Evolutionary conservation across 2,113 vertebrate genomes (phyloP).

Genomic region (Apistogramma diplotaenia): DNA sequence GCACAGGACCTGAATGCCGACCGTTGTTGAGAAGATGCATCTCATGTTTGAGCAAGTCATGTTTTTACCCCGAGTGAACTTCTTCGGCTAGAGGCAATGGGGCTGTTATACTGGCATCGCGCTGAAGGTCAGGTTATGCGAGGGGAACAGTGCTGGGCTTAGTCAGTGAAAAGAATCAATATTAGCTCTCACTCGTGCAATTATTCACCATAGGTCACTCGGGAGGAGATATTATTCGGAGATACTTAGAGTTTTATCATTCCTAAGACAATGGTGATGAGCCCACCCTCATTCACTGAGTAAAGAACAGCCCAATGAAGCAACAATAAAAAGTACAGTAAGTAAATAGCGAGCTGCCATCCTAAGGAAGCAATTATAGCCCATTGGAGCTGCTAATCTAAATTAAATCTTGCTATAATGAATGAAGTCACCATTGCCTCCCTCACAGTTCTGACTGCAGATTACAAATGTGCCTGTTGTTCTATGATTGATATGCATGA

Average conservation of each 20-base stretch:
- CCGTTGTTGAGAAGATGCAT: slow-evolving; percentile 21
- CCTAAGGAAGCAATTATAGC: slow-evolving; percentile 63
- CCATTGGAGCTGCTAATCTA: slow-evolving; percentile 68
- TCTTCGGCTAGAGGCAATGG: neutral
- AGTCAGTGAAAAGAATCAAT: slow-evolving; percentile 44
- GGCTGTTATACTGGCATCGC: neutral
- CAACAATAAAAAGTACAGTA: slow-evolving; percentile 63
- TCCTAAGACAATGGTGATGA: slow-evolving; percentile 29
- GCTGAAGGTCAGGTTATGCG: slow-evolving; percentile 35
- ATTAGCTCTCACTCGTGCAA: slow-evolving; percentile 31
- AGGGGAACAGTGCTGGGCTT: slow-evolving; percentile 21
- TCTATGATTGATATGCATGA: slow-evolving; percentile 51
- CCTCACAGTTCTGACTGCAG: slow-evolving; percentile 50
- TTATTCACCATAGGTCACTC: slow-evolving; percentile 39
- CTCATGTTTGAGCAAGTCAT: neutral
- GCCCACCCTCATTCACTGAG: slow-evolving; percentile 51
- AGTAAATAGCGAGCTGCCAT: slow-evolving; percentile 64
- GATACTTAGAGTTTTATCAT: slow-evolving; percentile 49
- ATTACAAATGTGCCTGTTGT: slow-evolving; percentile 66
- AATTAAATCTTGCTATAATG: slow-evolving; percentile 76
- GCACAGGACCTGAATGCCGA: slow-evolving; percentile 8
- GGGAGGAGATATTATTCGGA: slow-evolving; percentile 45
- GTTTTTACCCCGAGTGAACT: slow-evolving; percentile 24
- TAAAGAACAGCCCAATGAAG: slow-evolving; percentile 45
- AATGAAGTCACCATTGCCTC: slow-evolving; percentile 63